Evolutionary conservation across 2,797 vertebrate genomes (phyloP), one percentile per base, ranked within the genome.

Genomic region (Anguilla anguilla): DNA sequence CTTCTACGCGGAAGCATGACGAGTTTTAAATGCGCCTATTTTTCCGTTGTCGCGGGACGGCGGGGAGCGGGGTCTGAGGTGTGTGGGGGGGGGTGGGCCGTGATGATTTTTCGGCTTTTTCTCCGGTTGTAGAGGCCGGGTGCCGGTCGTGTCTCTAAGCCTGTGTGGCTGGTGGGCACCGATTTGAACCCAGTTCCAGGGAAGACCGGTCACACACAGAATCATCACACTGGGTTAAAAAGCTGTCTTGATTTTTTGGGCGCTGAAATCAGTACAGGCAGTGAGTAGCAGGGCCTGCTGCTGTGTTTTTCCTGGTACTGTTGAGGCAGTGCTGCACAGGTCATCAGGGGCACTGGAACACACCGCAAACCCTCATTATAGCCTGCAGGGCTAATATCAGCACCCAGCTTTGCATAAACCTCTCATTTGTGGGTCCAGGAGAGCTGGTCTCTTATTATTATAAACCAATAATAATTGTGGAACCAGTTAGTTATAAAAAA

Each of bases 201-300:
- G 87, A 85, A 85, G 46, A 81, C 64, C 90, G 87, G 86, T 91
- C 86, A 87, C 87, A 87, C 87, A 83, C 57, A 83, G 90, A 92
- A 90, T 93, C 90, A 91, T 91, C 88, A 84, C 83, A 64, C 89
- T 91, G 88, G 90, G 91, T 93, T 92, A 89, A 91, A 31, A 92
- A 91, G 89, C 90, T 88, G 86, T 86, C 90, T 82, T 91, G 90
- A 91, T 89, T 93, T 89, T 90, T 64, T 90, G 61, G 85, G 90
- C 89, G 89, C 87, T 88, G 90, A 89, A 92, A 93, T 92, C 91
- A 92, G 91, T 91, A 90, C 83, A 90, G 88, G 35, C 67, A 87
- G 88, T 93, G 90, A 89, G 87, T 91, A 92, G 89, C 79, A 59
- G 84, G 88, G 84, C 77, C 55, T 72, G 51, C 83, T 43, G 84